Percentiles rank a stretch among this genome's conserved stretches.
phyloP scores from a whole-genome alignment of 92 coral and sea anemone species.

The Metridium senile region DNA sequence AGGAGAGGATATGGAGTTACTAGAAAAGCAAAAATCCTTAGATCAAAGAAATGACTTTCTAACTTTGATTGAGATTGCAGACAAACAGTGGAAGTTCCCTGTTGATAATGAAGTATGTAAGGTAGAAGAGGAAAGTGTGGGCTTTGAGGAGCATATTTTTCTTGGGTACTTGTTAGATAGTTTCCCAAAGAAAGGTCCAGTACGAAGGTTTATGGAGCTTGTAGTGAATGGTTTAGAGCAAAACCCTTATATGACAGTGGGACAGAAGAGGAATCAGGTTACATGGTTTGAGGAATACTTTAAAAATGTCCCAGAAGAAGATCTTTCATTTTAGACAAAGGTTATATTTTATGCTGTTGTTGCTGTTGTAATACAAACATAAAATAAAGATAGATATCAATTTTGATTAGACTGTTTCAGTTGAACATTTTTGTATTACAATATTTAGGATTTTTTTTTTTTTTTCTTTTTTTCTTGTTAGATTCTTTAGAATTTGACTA shows the following conservation, averaged over 20 bases:
- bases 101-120: conserved; percentile 91
- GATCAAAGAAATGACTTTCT: conserved; percentile 76
- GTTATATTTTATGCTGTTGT: neutral
- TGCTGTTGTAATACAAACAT: neutral
- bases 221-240: conserved; percentile 89
- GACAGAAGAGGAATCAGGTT: conserved; percentile 75
- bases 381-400: neutral
- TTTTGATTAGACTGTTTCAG: neutral
- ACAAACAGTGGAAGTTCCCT: conserved; percentile 91
- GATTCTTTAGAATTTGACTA: no score
- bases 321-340: conserved; percentile 50
- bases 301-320: conserved; percentile 75
- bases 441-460: no score
- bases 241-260: conserved; percentile 84
- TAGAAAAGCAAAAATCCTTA: conserved; percentile 34
- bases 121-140: conserved; percentile 67
- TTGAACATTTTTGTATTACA: no score
- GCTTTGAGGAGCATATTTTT: conserved; percentile 96
- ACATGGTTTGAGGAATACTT: conserved; percentile 91
- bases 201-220: conserved; percentile 94
- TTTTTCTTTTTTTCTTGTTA: no score
- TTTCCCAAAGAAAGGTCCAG: conserved; percentile 89
- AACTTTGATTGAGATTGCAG: conserved; percentile 70
- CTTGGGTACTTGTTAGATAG: conserved; percentile 79
- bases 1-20: conserved; percentile 31